A percentile compares a stretch with the other conserved stretches of the same genome.
phyloP scores from a whole-genome alignment of 2,888 invertebrate genomes.

The Nephrotoma appendiculata region DNA sequence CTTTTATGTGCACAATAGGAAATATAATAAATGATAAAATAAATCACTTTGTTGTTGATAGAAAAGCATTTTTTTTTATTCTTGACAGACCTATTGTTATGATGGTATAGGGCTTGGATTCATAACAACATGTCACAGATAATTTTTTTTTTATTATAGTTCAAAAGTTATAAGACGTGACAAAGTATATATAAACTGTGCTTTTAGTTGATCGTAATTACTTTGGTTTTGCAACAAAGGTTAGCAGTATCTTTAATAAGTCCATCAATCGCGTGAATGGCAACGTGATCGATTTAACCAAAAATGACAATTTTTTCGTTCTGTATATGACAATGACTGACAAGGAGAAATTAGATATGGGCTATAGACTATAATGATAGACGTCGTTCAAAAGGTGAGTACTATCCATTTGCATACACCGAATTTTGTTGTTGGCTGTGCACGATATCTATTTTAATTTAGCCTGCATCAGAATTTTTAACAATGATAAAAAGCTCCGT shows the following conservation, averaged over 20 bases:
- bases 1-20: neutral
- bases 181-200: neutral
- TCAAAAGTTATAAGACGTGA: neutral
- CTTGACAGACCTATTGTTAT: neutral
- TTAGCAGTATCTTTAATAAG: neutral
- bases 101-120: neutral
- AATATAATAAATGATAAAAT: neutral
- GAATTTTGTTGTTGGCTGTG: neutral
- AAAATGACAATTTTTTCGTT: neutral
- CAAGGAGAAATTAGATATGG: neutral
- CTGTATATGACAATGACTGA: neutral
- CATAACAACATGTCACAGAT: neutral
- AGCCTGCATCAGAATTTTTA: neutral
- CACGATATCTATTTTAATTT: neutral
- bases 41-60: neutral
- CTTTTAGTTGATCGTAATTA: neutral
- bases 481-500: neutral
- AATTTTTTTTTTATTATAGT: neutral
- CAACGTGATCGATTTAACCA: neutral
- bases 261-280: neutral
- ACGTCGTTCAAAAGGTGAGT: neutral
- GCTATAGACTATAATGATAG: neutral
- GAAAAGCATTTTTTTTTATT: neutral
- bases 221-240: neutral
- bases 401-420: neutral